These are phyloP conservation scores for Rhopalosiphum padi DNA, from an alignment of 1,140 invertebrate genomes.

Conservation along the genomic window DNA sequence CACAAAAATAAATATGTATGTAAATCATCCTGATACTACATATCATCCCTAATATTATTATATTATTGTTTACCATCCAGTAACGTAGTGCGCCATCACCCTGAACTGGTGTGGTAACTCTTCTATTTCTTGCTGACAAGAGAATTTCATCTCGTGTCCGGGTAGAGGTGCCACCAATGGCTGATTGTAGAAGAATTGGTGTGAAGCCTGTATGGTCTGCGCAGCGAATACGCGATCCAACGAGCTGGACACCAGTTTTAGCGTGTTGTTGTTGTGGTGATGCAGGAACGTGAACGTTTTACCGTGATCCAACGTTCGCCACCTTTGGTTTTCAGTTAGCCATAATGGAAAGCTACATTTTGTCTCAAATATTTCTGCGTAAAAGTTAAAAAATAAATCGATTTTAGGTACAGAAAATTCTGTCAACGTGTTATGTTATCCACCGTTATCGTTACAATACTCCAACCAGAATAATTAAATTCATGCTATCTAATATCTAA, in stretches of 20 bases:
- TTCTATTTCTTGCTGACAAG: constrained; percentile 70
- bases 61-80: constrained; percentile 68
- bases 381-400: background rate
- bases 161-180: constrained; percentile 53
- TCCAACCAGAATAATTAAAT: background rate
- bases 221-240: constrained; percentile 69
- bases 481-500: background rate
- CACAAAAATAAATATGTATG: background rate
- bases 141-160: constrained; percentile 68
- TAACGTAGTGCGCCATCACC: constrained; percentile 74
- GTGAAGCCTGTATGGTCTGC: constrained; percentile 45
- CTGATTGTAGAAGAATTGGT: constrained; percentile 64
- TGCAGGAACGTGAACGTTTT: constrained; percentile 73
- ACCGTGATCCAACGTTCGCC: constrained; percentile 75
- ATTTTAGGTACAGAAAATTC: background rate
- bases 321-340: constrained; percentile 72
- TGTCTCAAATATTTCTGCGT: constrained; percentile 58
- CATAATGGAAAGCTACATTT: constrained; percentile 75
- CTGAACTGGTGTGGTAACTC: constrained; percentile 62
- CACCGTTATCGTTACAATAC: background rate
- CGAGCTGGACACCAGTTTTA: constrained; percentile 60
- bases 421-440: background rate
- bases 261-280: constrained; percentile 72
- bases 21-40: background rate
- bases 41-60: background rate